Percentiles rank a stretch among this genome's conserved stretches.
Evolutionary conservation across 1,140 invertebrate genomes (phyloP).

Genomic region (Hesperophylax magnus): DNA sequence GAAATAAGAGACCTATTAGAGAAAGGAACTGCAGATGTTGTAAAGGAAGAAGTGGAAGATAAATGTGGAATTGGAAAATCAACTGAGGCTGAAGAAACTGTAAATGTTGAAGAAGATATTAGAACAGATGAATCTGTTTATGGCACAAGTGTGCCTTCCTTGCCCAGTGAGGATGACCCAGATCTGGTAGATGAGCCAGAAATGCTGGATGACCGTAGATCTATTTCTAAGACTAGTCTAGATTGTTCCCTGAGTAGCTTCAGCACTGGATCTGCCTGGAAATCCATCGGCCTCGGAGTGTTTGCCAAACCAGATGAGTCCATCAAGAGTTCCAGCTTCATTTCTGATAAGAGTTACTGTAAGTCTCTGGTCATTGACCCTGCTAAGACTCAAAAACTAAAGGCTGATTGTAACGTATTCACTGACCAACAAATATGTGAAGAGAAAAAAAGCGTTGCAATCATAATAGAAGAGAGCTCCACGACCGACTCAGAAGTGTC

Average conservation of each 20-base stretch:
- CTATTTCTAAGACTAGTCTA: not conserved
- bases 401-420: not conserved
- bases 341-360: not conserved
- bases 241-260: not conserved
- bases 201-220: not conserved
- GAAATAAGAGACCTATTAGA: not conserved
- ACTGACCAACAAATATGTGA: not conserved
- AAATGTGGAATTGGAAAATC: too few relatives aligned
- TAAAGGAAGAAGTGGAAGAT: not conserved
- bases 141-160: not conserved
- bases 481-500: not conserved
- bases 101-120: not conserved
- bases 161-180: conserved; percentile 8
- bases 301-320: not conserved
- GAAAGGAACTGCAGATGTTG: not conserved
- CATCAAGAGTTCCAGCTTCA: not conserved
- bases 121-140: not conserved
- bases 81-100: too few relatives aligned
- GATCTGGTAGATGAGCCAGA: conserved; percentile 5
- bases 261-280: not conserved
- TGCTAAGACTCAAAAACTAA: not conserved
- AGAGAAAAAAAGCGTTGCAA: not conserved
- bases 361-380: not conserved
- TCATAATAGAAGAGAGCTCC: not conserved
- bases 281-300: not conserved